These are phyloP conservation scores for Spilosoma lubricipeda DNA, from an alignment of 2,888 invertebrate species.

Conservation along the genomic window DNA sequence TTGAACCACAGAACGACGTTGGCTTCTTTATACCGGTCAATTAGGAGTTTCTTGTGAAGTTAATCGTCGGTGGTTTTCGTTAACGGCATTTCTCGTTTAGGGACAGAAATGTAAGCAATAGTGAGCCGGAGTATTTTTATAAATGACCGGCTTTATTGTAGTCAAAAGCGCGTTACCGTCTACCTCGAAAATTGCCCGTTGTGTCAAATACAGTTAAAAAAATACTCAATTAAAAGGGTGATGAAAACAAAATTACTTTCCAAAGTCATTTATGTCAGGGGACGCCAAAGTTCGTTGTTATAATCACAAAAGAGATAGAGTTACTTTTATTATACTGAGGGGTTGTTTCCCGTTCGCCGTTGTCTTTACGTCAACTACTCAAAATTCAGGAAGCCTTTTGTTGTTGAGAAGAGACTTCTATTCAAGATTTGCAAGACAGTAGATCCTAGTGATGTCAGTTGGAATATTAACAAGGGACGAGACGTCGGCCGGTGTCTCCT, in stretches of 20 bases:
- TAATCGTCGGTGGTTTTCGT: conserved; percentile 44
- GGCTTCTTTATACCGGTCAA: conserved; percentile 61
- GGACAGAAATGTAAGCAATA: conserved; percentile 55
- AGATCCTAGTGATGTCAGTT: conserved; percentile 71
- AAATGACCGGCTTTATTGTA: conserved; percentile 62
- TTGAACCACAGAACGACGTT: conserved; percentile 50
- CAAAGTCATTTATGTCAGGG: conserved; percentile 45
- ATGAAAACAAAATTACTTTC: conserved; percentile 54
- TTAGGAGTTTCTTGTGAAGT: conserved; percentile 59
- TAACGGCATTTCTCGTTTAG: conserved; percentile 50
- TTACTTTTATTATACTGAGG: conserved; percentile 59
- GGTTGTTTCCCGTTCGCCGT: conserved; percentile 57
- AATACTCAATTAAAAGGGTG: conserved; percentile 47
- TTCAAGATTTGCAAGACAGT: conserved; percentile 77
- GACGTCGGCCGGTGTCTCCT: conserved; percentile 58
- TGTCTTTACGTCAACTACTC: conserved; percentile 70
- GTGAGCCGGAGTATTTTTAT: conserved; percentile 57
- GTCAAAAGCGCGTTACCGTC: conserved; percentile 34
- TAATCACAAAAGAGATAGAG: conserved; percentile 63
- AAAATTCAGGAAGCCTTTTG: conserved; percentile 78
- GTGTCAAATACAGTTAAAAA: conserved; percentile 44
- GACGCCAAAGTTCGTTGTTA: conserved; percentile 51
- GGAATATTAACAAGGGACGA: conserved; percentile 79
- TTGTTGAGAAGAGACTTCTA: conserved; percentile 70
- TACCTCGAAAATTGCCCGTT: conserved; percentile 59